Evolutionary conservation across 2,113 vertebrate genomes (phyloP).

Genomic region (Rhodinocichla rosea): DNA sequence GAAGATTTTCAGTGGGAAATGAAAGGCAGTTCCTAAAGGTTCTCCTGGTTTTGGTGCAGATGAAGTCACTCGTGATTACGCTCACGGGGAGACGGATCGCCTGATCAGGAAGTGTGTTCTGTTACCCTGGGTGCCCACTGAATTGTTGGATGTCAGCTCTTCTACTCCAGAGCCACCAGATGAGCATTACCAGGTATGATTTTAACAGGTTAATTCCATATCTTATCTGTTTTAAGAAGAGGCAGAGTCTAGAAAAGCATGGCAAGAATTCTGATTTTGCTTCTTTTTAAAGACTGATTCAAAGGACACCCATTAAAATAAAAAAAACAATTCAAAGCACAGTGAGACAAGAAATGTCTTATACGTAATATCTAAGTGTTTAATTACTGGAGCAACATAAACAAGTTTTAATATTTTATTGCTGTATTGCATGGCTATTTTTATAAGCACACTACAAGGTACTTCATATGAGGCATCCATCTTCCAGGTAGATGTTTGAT

Average conservation of each 20-base stretch:
- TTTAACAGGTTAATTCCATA: not conserved
- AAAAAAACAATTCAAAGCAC: not conserved
- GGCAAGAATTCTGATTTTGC: not conserved
- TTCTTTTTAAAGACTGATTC: not conserved
- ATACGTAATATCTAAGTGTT: not conserved
- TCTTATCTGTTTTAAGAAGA: not conserved
- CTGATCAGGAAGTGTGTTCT: slow-evolving; percentile 84
- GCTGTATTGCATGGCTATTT: not conserved
- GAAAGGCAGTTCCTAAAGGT: not conserved
- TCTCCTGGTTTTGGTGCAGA: slow-evolving; percentile 72
- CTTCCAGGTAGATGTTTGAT: not conserved
- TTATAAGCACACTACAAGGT: not conserved
- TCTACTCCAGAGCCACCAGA: slow-evolving; percentile 80
- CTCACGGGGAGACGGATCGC: slow-evolving; percentile 82
- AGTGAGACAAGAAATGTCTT: not conserved
- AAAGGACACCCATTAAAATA: not conserved
- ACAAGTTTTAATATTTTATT: not conserved
- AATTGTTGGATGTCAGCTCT: slow-evolving; percentile 72
- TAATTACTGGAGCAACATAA: not conserved
- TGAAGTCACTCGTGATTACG: slow-evolving; percentile 91
- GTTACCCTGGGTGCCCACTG: slow-evolving; percentile 82
- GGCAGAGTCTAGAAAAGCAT: not conserved
- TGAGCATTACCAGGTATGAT: slow-evolving; percentile 84
- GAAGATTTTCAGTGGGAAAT: not conserved
- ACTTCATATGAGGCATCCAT: not conserved